A percentile compares a stretch with the other conserved stretches of the same genome.
Evolutionary conservation across 2,797 vertebrate genomes (phyloP).

Genomic region (Pipistrellus pipistrellus): DNA sequence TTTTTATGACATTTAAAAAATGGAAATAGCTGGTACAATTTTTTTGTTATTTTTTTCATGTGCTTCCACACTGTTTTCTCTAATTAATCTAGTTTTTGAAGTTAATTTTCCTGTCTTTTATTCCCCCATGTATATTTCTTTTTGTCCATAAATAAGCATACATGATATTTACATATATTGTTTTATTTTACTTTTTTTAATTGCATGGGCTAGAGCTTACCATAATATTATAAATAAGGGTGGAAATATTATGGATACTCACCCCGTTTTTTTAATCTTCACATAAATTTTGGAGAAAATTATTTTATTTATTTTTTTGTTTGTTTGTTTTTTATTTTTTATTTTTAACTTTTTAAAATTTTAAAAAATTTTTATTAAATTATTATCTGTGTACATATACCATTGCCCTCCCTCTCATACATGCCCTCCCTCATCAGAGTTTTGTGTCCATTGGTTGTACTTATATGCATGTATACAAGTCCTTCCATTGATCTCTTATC

Average conservation of each 20-base stretch:
- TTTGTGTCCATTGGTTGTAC: too few relatives aligned
- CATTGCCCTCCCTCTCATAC: too few relatives aligned
- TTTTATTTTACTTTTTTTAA: background rate
- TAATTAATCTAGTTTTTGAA: background rate
- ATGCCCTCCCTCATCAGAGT: too few relatives aligned
- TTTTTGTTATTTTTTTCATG: background rate
- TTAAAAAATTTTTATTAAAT: too few relatives aligned
- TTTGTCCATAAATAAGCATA: background rate
- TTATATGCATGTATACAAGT: too few relatives aligned
- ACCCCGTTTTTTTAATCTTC: background rate
- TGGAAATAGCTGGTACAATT: background rate
- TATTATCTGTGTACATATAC: too few relatives aligned
- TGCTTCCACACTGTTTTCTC: background rate
- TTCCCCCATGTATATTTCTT: background rate
- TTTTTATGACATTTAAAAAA: background rate
- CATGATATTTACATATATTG: background rate
- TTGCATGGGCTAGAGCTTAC: background rate
- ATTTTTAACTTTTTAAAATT: too few relatives aligned
- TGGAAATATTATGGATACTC: background rate
- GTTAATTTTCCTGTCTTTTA: background rate
- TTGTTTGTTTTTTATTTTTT: too few relatives aligned
- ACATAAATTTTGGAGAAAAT: slow-evolving; percentile 13
- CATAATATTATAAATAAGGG: background rate
- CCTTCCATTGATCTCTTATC: too few relatives aligned
- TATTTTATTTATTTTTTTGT: background rate